Conservation (phyloP, 2,797 vertebrate species). For the Catharus ustulatus region DNA sequence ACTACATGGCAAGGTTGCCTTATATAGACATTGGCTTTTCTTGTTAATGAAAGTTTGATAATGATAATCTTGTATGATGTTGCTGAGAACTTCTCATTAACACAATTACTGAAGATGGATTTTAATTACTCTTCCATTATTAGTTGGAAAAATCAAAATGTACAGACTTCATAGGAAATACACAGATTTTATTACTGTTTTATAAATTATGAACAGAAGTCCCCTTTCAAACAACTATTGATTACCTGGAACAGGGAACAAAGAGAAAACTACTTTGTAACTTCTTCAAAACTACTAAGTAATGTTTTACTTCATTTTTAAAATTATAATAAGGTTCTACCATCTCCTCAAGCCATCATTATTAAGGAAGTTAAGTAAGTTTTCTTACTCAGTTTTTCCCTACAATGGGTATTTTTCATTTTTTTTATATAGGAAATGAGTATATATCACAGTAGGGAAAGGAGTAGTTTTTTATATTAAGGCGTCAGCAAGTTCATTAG, state of each 20-base stretch:
- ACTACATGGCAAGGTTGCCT: not conserved
- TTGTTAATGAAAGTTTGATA: slow-evolving; percentile 1
- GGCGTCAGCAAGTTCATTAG: not conserved
- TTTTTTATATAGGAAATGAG: not conserved
- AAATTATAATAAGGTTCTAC: not conserved
- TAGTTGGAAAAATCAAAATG: not conserved
- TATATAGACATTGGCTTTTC: not conserved
- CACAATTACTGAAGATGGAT: not conserved
- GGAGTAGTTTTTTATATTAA: not conserved
- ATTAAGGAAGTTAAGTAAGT: not conserved
- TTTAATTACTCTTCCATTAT: slow-evolving; percentile 18
- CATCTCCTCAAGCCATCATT: not conserved
- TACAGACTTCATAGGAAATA: not conserved
- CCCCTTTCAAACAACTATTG: not conserved
- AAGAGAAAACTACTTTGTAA: not conserved
- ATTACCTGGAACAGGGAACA: not conserved
- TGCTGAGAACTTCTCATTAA: not conserved
- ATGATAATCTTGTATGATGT: not conserved
- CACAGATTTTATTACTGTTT: not conserved
- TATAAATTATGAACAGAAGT: not conserved
- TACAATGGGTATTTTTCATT: not conserved
- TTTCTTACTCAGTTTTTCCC: not conserved
- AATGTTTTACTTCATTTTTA: not conserved
- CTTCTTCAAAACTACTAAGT: not conserved
- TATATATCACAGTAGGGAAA: not conserved